Base-by-base conservation (phyloP, 2,888 invertebrate genomes). In the Drosophila austrosaltans region DNA sequence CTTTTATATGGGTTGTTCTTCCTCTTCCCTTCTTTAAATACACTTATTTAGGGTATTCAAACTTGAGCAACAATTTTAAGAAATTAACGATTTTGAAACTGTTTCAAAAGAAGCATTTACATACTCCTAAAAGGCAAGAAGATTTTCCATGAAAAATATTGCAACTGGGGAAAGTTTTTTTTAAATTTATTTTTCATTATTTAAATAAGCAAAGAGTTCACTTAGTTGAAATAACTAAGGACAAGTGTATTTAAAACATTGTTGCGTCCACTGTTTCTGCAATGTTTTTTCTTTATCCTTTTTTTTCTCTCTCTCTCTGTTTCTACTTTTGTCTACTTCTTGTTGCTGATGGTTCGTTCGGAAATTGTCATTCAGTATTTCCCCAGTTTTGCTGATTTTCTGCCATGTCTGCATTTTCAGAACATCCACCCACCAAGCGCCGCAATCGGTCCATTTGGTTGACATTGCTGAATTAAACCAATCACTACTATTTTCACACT, bases 401-500 rank as follows among this genome's bases (percentile, higher is more conserved):
- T 80, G 80, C 80, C 80, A 73, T 74, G 69, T 86, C 73, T 84
- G 87, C 87, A 84, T 76, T 78, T 81, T 83, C 63, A 64, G 72
- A 72, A 75, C 69, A 77, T 83, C 58, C 60, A 40, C 61, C 60
- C 32, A 57, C 12, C 32, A 32, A 10, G 25, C 42, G 56, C 39
- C 57, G 36, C 20, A 68, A 69, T 67, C 67, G 70, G 53, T 61
- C 66, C 65, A 78, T 85, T 85, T 77, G 80, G 84, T 77, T 87
- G 90, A 90, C 90, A 89, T 87, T 90, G 89, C 84, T 90, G 89
- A 89, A 87, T 90, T 91, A 90, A 87, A 90, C 86, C 90, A 91
- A 91, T 91, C 91, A 90, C 89, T 84, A 87, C 89, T 90, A 89
- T 90, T 90, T 90, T 90, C 89, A 89, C 90, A 91, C 90, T 91